Evolutionary conservation across 2,113 vertebrate genomes (phyloP), one percentile per base, ranked within the genome.

Genomic region (Fulica atra): DNA sequence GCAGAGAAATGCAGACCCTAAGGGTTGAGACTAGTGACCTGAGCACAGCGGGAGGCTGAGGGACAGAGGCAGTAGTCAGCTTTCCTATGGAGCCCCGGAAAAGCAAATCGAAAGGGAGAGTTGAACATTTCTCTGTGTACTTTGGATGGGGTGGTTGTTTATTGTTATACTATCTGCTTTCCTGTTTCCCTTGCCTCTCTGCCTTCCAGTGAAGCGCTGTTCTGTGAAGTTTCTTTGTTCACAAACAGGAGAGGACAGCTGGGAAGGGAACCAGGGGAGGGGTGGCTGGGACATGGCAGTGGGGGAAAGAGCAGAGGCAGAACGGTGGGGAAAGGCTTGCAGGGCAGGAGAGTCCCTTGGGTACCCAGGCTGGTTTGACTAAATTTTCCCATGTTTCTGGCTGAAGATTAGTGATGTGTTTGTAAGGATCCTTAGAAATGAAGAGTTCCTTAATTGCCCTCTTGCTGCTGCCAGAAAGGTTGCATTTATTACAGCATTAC

Each of bases 91-190:
- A 38, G 20, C 25, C 64, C 60, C 1, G 2, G 46, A 93, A 84
- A 86, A 64, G 51, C 35, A 92, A 91, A 83, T 33, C 73, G 35
- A 89, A 92, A 88, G 44, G 18, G 48, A 89, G 61, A 77, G 59
- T 15, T 66, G 79, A 71, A 38, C 33, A 35, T 9, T 54, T 42
- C 35, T 83, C 23, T 92, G 72, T 90, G 64, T 83, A 50, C 42
- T 83, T 94, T 78, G 72, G 86, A 88, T 31, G 54, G 36, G 11
- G 23, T 24, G 44, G 25, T 31, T 89, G 92, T 90, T 95, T 94
- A 54, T 86, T 94, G 46, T 93, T 86, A 7, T 19, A 86, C 59
- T 63, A 78, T 92, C 76, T 90, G 42, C 59, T 93, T 93, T 95
- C 81, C 88, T 88, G 74, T 92, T 94, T 95, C 86, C 60, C 50